These are phyloP conservation scores for Ditylenchus dipsaci DNA, from an alignment of 1,140 invertebrate genomes.

Conservation along the genomic window DNA sequence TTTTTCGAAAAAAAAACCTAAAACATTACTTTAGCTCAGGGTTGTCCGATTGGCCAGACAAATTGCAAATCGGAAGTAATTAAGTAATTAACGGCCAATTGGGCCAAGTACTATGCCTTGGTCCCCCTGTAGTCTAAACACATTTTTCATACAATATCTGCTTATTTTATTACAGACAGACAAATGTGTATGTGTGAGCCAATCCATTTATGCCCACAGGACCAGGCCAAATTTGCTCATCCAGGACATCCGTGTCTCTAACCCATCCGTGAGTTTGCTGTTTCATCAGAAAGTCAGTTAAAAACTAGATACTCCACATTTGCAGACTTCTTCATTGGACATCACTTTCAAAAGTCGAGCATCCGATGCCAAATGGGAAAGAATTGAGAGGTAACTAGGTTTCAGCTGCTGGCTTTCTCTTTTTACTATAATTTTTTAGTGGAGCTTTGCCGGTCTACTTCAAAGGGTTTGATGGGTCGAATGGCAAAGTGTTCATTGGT, in stretches of 20 bases:
- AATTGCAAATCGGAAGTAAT: too few species aligned
- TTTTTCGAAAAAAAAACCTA: too few species aligned
- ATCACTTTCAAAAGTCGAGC: slow-evolving; percentile 1
- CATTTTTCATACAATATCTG: not conserved
- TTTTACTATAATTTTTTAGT: slow-evolving; percentile 23
- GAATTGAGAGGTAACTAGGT: slow-evolving; percentile 7
- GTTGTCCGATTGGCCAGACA: too few species aligned
- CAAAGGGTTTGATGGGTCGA: slow-evolving; percentile 15
- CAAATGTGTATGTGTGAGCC: slow-evolving; percentile 33
- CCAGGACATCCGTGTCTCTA: slow-evolving; percentile 29
- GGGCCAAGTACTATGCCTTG: too few species aligned
- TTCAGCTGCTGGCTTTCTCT: too few species aligned
- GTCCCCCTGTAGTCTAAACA: too few species aligned
- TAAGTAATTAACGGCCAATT: too few species aligned
- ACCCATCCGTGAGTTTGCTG: slow-evolving; percentile 27
- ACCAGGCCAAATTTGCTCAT: slow-evolving; percentile 29
- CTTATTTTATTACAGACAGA: slow-evolving; percentile 20
- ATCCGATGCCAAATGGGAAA: not conserved
- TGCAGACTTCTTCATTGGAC: not conserved
- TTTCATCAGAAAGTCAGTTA: not conserved
- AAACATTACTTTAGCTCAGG: too few species aligned
- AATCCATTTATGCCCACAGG: slow-evolving; percentile 38
- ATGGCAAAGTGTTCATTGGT: slow-evolving; percentile 17
- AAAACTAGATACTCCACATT: not conserved
- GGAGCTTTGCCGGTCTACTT: slow-evolving; percentile 21